Conservation (phyloP, 2,797 vertebrate genomes). For the Crocidura indochinensis region DNA sequence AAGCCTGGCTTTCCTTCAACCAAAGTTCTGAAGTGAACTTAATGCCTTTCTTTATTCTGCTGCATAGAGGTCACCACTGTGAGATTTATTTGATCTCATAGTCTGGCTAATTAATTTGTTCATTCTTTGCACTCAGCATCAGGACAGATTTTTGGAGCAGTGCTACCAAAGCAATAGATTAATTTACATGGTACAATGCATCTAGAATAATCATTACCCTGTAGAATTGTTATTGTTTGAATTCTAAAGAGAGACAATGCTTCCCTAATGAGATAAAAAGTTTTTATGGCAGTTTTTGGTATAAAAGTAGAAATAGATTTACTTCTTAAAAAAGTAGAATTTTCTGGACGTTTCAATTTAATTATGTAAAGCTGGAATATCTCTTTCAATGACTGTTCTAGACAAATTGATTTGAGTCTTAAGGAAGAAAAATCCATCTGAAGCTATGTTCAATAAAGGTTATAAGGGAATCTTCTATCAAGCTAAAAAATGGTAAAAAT, state of each 20-base stretch:
- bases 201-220: slow-evolving; percentile 89
- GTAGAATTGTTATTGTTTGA: slow-evolving; percentile 86
- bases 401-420: neutral
- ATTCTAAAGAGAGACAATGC: slow-evolving; percentile 86
- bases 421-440: neutral
- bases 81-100: slow-evolving; percentile 89
- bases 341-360: slow-evolving; percentile 75
- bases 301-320: neutral
- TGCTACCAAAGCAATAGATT: slow-evolving; percentile 85
- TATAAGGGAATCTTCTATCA: neutral
- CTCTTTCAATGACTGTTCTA: slow-evolving; percentile 7
- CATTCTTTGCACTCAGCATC: slow-evolving; percentile 83
- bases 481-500: neutral
- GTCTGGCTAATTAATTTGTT: slow-evolving; percentile 90
- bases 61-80: slow-evolving; percentile 85
- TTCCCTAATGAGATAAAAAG: slow-evolving; percentile 85
- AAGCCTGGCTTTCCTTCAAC: slow-evolving; percentile 79
- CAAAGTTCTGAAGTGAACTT: slow-evolving; percentile 77
- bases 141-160: slow-evolving; percentile 78
- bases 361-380: neutral
- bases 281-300: slow-evolving; percentile 77
- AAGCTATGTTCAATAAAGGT: neutral
- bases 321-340: neutral
- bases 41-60: slow-evolving; percentile 80
- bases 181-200: slow-evolving; percentile 87